Conservation (phyloP, 2,113 vertebrate species). For the Thamnaconus septentrionalis region DNA sequence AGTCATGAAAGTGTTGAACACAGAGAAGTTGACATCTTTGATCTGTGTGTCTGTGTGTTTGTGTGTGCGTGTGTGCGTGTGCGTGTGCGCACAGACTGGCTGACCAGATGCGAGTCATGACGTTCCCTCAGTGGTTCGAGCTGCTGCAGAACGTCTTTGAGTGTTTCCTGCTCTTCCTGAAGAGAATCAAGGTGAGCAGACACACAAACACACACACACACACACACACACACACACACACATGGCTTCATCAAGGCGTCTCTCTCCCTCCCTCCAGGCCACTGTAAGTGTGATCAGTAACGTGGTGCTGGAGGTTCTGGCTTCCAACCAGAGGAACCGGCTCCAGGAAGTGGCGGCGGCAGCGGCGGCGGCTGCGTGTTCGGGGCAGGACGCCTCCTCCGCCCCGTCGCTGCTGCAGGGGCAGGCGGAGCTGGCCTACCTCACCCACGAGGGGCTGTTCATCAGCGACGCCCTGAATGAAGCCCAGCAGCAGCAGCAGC, state of each 20-base stretch:
- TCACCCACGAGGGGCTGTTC: conserved; percentile 94
- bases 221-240: background rate
- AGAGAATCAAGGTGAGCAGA: conserved; percentile 88
- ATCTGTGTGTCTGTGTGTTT: too few relatives aligned
- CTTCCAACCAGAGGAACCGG: conserved; percentile 84
- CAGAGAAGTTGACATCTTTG: too few relatives aligned
- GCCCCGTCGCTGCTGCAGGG: conserved; percentile 46
- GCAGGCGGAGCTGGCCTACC: conserved; percentile 90
- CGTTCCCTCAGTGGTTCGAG: conserved; percentile 93
- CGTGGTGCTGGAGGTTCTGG: conserved; percentile 89
- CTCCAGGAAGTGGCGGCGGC: conserved; percentile 61
- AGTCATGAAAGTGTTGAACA: too few relatives aligned
- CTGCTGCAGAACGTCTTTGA: conserved; percentile 88
- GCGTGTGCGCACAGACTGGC: conserved; percentile 38
- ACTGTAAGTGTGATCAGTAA: conserved; percentile 85
- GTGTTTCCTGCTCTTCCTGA: conserved; percentile 89
- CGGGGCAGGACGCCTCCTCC: conserved; percentile 3
- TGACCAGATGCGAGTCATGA: conserved; percentile 96
- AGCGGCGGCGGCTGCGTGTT: background rate
- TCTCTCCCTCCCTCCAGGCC: conserved; percentile 71
- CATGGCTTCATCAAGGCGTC: background rate
- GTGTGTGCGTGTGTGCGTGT: too few relatives aligned
- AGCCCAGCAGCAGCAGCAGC: conserved; percentile 67
- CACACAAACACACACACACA: background rate
- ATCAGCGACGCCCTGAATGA: conserved; percentile 90